Percentiles rank a stretch among this genome's conserved stretches.
phyloP scores from a whole-genome alignment of 2,113 vertebrate genomes.

The Salvelinus sp. region DNA sequence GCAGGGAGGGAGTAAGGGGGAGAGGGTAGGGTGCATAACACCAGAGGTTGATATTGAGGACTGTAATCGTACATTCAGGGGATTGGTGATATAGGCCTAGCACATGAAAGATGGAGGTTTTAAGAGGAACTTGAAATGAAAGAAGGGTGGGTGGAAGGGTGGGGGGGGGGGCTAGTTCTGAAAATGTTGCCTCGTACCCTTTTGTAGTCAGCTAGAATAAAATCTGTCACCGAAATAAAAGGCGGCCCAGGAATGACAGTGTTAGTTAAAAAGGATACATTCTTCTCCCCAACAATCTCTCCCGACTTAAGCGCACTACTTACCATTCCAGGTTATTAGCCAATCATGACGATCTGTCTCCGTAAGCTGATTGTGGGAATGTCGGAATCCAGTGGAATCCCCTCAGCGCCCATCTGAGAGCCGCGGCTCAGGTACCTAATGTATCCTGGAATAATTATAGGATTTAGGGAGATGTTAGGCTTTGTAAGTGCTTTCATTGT shows the following conservation, averaged over 20 bases:
- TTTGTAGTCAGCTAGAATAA: slow-evolving; percentile 29
- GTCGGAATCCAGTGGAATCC: slow-evolving; percentile 70
- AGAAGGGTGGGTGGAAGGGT: slow-evolving; percentile 18
- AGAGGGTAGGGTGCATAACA: slow-evolving; percentile 44
- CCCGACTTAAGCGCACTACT: slow-evolving; percentile 65
- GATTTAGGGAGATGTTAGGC: slow-evolving; percentile 73
- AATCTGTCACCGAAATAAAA: slow-evolving; percentile 39
- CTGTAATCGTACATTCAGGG: slow-evolving; percentile 55
- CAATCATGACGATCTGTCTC: slow-evolving; percentile 72
- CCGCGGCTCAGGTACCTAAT: slow-evolving; percentile 72
- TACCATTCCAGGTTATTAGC: slow-evolving; percentile 67
- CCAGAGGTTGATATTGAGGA: slow-evolving; percentile 57
- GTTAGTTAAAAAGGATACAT: slow-evolving; percentile 43
- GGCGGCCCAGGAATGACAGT: slow-evolving; percentile 22
- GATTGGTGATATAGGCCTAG: slow-evolving; percentile 41
- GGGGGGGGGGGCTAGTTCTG: background rate
- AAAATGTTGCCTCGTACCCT: slow-evolving; percentile 21
- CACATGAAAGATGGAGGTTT: slow-evolving; percentile 62
- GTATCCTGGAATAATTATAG: slow-evolving; percentile 74
- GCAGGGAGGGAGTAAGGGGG: slow-evolving; percentile 40
- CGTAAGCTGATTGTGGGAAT: slow-evolving; percentile 73
- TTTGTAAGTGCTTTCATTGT: slow-evolving; percentile 75
- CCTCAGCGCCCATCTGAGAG: slow-evolving; percentile 68
- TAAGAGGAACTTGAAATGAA: slow-evolving; percentile 53
- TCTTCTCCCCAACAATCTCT: slow-evolving; percentile 61